phyloP scores from a whole-genome alignment of 2,113 vertebrate genomes.

The Morone saxatilis region DNA sequence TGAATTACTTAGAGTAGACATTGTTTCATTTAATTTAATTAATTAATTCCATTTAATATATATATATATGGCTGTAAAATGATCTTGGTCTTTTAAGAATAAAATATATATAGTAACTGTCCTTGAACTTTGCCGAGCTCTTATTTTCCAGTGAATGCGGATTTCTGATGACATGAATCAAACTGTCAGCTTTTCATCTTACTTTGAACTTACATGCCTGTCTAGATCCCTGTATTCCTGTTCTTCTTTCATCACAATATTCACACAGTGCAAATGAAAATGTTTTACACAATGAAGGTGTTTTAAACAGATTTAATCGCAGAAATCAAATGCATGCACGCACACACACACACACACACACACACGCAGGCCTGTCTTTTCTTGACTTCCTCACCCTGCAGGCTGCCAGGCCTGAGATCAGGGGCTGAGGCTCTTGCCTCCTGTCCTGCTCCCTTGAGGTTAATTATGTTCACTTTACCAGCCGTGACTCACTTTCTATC shows the following conservation, averaged over 20 bases:
- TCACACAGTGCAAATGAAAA: neutral
- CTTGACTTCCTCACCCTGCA: conserved; percentile 48
- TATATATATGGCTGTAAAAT: neutral
- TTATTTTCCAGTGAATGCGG: neutral
- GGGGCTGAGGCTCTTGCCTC: conserved; percentile 64
- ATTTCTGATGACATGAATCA: neutral
- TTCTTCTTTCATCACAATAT: neutral
- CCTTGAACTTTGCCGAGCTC: neutral
- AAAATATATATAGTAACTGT: neutral
- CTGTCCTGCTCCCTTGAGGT: conserved; percentile 78
- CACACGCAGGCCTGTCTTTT: neutral
- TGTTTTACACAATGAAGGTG: neutral
- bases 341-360: neutral
- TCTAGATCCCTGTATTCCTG: neutral
- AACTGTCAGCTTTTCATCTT: conserved; percentile 6
- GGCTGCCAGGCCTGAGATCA: conserved; percentile 60
- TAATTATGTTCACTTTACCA: conserved; percentile 84
- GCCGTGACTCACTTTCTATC: conserved; percentile 70
- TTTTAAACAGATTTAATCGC: neutral
- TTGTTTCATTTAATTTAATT: too few relatives aligned
- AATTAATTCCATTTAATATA: neutral
- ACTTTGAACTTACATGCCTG: neutral
- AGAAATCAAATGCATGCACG: neutral
- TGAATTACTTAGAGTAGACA: too few relatives aligned
- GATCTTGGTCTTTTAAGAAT: neutral